Conservation (phyloP, 2,888 invertebrate genomes). For the Rhamphomyia laevipes region DNA sequence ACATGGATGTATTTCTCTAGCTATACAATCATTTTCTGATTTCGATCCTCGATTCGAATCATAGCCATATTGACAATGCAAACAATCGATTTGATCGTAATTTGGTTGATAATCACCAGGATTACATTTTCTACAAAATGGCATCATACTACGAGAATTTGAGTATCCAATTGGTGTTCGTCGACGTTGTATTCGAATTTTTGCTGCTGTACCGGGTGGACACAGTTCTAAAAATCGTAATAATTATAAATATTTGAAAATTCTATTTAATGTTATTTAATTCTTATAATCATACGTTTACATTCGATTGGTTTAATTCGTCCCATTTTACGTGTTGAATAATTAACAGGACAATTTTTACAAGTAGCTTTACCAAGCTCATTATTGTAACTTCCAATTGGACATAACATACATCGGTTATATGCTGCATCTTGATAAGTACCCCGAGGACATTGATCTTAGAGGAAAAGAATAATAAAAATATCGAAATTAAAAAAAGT, state of each 20-base stretch:
- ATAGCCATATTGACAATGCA: constrained; percentile 43
- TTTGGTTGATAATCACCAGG: constrained; percentile 47
- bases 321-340: constrained; percentile 43
- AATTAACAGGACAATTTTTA: constrained; percentile 43
- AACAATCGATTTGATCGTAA: constrained; percentile 45
- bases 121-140: constrained; percentile 45
- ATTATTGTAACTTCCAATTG: constrained; percentile 48
- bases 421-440: constrained; percentile 46
- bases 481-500: not conserved
- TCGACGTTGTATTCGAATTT: constrained; percentile 27
- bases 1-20: constrained; percentile 40
- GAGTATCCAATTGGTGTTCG: constrained; percentile 9
- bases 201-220: constrained; percentile 41
- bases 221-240: constrained; percentile 40
- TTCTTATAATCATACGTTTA: constrained; percentile 36
- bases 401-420: constrained; percentile 46
- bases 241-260: not conserved
- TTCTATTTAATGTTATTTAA: too few relatives aligned
- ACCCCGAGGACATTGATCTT: constrained; percentile 53
- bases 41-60: constrained; percentile 40
- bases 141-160: constrained; percentile 39
- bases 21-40: constrained; percentile 36
- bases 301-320: constrained; percentile 41
- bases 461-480: constrained; percentile 10
- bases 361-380: constrained; percentile 43